Evolutionary conservation across 2,888 invertebrate species (phyloP).

Genomic region (Eupithecia pulchellata): DNA sequence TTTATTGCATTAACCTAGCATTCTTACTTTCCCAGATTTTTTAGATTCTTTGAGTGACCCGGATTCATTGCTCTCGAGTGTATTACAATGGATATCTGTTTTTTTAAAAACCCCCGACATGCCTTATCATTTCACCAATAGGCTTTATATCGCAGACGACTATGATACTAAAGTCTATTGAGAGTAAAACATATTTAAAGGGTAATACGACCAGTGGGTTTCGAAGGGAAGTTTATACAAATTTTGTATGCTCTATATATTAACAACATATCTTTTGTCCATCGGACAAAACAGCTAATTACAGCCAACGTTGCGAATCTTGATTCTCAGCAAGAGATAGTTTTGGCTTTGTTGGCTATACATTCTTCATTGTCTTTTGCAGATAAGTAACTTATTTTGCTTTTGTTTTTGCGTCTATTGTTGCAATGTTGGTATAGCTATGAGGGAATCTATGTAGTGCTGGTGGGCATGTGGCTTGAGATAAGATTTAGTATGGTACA

Average conservation of each 20-base stretch:
- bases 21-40: too few relatives aligned
- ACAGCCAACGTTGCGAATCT: slow-evolving; percentile 6
- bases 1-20: too few relatives aligned
- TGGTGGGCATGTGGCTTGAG: neutral
- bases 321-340: slow-evolving; percentile 9
- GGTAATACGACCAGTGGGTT: neutral
- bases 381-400: slow-evolving; percentile 4
- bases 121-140: neutral
- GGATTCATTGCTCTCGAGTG: too few relatives aligned
- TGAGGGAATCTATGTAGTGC: too few relatives aligned
- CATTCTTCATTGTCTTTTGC: slow-evolving; percentile 11
- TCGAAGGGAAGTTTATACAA: neutral
- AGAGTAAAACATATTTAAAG: neutral
- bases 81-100: neutral
- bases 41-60: too few relatives aligned
- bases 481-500: neutral
- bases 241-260: neutral
- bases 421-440: neutral
- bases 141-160: neutral
- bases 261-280: neutral
- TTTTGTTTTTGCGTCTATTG: slow-evolving; percentile 2
- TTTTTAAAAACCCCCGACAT: neutral
- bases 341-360: slow-evolving; percentile 6
- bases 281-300: slow-evolving; percentile 4
- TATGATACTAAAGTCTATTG: neutral